These are phyloP conservation scores for Palythoa grandiflora DNA, from an alignment of 92 coral and sea anemone genomes.

Conservation along the genomic window DNA sequence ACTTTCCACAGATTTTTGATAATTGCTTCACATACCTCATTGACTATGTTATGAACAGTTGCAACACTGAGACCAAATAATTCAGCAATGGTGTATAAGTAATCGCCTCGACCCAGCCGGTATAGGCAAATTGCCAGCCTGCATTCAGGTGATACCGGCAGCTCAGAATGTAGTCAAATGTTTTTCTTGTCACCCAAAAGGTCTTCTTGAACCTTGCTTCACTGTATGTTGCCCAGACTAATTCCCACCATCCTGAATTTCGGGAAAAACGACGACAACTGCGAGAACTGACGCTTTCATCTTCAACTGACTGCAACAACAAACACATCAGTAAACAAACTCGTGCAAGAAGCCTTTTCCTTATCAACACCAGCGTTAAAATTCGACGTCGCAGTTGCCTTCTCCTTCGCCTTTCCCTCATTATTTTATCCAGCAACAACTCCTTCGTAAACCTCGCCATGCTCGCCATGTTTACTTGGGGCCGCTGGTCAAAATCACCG, in stretches of 20 bases:
- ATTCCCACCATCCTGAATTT: slow-evolving; percentile 15
- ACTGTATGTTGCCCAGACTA: neutral
- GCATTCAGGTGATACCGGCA: too few species aligned
- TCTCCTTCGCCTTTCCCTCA: slow-evolving; percentile 32
- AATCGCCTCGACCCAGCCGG: too few species aligned
- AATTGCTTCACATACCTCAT: neutral
- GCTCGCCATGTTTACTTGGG: slow-evolving; percentile 5
- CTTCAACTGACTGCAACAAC: slow-evolving; percentile 46
- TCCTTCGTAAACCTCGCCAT: neutral
- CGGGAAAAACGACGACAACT: slow-evolving; percentile 42
- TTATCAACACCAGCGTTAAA: slow-evolving; percentile 24
- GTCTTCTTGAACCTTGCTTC: too few species aligned
- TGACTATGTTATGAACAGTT: neutral
- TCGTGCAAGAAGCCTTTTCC: slow-evolving; percentile 40
- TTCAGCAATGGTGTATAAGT: neutral
- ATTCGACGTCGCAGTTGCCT: slow-evolving; percentile 38
- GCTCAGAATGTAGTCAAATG: too few species aligned
- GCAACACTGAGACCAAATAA: neutral
- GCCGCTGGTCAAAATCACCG: neutral
- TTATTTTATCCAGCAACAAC: neutral
- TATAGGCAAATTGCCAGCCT: too few species aligned
- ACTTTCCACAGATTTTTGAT: neutral
- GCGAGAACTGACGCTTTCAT: slow-evolving; percentile 20
- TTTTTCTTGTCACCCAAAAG: too few species aligned
- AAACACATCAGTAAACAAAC: slow-evolving; percentile 37